Conservation (phyloP, 2,888 invertebrate species). For the Apoda limacodes region DNA sequence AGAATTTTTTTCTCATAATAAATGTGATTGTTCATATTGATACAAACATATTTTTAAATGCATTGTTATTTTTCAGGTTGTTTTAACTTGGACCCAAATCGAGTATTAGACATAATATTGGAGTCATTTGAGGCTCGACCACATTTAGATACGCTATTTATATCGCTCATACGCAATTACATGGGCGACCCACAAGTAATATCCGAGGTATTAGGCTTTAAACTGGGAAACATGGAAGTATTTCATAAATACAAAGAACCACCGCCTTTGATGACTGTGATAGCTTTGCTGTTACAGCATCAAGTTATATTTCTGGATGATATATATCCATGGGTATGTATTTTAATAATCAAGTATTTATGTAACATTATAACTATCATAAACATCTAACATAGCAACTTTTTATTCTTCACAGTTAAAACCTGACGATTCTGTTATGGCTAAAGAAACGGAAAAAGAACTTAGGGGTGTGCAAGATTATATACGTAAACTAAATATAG, state of each 20-base stretch:
- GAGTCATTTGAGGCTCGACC: constrained; percentile 95
- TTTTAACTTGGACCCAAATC: constrained; percentile 98
- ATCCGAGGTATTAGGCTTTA: constrained; percentile 95
- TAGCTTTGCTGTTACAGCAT: constrained; percentile 91
- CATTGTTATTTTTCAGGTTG: constrained; percentile 93
- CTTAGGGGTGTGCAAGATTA: constrained; percentile 87
- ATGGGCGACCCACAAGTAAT: constrained; percentile 86
- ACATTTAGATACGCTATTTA: constrained; percentile 82
- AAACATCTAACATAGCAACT: constrained; percentile 1
- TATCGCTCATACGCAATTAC: constrained; percentile 85
- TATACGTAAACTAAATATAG: constrained; percentile 86
- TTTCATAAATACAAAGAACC: constrained; percentile 75
- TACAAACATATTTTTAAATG: too few species aligned
- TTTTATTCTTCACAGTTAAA: constrained; percentile 69
- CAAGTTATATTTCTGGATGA: constrained; percentile 87
- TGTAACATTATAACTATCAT: neutral
- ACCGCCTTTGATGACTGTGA: constrained; percentile 86
- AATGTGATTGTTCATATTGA: too few species aligned
- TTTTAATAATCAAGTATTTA: neutral
- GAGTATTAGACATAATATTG: constrained; percentile 95
- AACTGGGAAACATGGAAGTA: constrained; percentile 79
- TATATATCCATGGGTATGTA: constrained; percentile 89
- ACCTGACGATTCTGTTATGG: constrained; percentile 86
- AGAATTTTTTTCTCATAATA: too few species aligned
- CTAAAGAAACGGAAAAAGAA: constrained; percentile 84